These are phyloP conservation scores for Schizaphis graminum DNA, from an alignment of 2,888 invertebrate genomes.

Conservation along the genomic window DNA sequence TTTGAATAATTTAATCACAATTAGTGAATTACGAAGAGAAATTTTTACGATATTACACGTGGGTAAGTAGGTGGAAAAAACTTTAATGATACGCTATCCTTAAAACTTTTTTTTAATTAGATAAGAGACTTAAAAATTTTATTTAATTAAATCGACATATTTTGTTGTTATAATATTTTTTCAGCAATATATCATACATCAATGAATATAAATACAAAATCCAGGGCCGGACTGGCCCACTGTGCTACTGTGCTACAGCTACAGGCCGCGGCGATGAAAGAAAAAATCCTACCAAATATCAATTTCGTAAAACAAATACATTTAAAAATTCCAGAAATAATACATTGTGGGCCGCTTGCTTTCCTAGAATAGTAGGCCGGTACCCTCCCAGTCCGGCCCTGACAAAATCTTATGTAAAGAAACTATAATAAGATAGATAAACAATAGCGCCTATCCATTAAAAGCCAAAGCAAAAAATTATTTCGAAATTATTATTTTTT, in stretches of 20 bases:
- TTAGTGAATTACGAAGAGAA: neutral
- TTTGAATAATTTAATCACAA: neutral
- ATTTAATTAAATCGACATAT: neutral
- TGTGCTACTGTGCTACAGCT: too few relatives aligned
- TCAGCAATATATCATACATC: slow-evolving; percentile 3
- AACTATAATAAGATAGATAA: neutral
- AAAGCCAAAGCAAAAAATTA: neutral
- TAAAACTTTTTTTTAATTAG: slow-evolving; percentile 26
- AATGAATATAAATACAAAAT: neutral
- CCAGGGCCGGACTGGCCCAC: too few relatives aligned
- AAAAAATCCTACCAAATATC: too few relatives aligned
- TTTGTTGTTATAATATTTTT: neutral
- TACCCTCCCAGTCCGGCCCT: too few relatives aligned
- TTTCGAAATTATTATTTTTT: neutral
- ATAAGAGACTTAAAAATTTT: neutral
- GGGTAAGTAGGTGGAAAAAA: neutral
- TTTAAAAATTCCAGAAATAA: too few relatives aligned
- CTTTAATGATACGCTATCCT: neutral
- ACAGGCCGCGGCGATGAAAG: too few relatives aligned
- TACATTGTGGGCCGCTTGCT: too few relatives aligned
- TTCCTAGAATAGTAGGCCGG: too few relatives aligned
- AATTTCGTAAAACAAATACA: too few relatives aligned
- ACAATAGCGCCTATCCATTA: neutral
- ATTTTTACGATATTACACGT: neutral
- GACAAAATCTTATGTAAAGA: neutral